Base-by-base conservation (phyloP, 1,140 invertebrate genomes). In the Aricia agestis region DNA sequence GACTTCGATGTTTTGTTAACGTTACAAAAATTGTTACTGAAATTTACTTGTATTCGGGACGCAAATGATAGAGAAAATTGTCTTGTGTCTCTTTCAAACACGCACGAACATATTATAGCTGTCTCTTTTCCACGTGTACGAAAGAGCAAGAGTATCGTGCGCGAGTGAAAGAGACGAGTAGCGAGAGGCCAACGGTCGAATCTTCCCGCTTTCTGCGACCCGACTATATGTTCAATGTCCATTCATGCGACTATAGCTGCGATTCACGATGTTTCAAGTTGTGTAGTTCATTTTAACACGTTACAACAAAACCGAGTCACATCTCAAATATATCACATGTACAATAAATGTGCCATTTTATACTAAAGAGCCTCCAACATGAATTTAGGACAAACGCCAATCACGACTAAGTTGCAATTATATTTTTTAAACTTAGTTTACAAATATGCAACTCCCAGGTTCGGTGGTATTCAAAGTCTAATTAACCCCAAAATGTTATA, bases 301-400 rank as follows among this genome's bases (percentile, higher is more conserved):
- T n/a, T 69, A 11, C 11, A 59, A 69, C 36, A 73, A 6, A 63
- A 66, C 58, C 66, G 41, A 77, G 74, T 81, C 68, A 81, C 78
- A 82, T 76, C 78, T 77, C 80, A 80, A 81, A 78, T 75, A 36
- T 83, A 85, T 82, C 80, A 82, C 83, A 80, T 77, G 71, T 75
- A 75, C 72, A 70, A 78, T 72, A 71, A 71, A 71, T 76, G 72
- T 71, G 74, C 72, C 68, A n/a, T 75, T 67, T 41, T 71, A 72
- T 68, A 74, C 71, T 73, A 65, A 69, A 57, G 32, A 69, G 31
- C 58, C 68, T 69, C 68, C 57, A 69, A 69, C 18, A 31, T 36
- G 58, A 63, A 68, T 13, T 9, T 52, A 57, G 58, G 67, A 76
- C 73, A 73, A 63, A 36, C n/a, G 6, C 7, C 6, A 58, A 32